Evolutionary conservation across 2,888 invertebrate species (phyloP).

Genomic region (Parnassius glacialis): DNA sequence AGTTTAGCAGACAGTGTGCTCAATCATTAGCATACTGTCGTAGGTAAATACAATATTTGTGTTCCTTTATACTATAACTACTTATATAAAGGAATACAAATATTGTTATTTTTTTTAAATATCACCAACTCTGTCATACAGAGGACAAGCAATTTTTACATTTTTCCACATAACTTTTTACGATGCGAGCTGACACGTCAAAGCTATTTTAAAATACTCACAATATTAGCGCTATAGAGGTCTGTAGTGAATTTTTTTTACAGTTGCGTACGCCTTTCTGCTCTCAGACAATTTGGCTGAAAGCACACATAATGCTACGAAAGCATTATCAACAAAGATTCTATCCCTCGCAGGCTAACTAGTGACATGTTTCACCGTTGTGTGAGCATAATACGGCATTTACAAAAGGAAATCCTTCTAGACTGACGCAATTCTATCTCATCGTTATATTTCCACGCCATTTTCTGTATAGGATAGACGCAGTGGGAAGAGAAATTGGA

Average conservation of each 20-base stretch:
- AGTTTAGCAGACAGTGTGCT: no score
- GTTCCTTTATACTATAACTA: no score
- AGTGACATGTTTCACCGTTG: conserved; percentile 12
- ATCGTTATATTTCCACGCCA: background rate
- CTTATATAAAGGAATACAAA: no score
- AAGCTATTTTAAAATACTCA: background rate
- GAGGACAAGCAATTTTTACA: no score
- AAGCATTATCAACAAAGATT: conserved; percentile 23
- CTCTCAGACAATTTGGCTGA: conserved; percentile 25
- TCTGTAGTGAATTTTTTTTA: conserved; percentile 14
- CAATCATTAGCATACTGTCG: no score
- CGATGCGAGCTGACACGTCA: background rate
- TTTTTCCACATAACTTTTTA: background rate
- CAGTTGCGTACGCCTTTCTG: conserved; percentile 4
- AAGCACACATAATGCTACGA: conserved; percentile 20
- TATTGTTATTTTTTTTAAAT: no score
- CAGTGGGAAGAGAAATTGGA: background rate
- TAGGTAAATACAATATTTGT: no score
- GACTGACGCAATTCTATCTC: conserved; percentile 8
- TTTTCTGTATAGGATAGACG: background rate
- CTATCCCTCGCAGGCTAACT: conserved; percentile 19
- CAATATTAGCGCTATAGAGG: conserved; percentile 1
- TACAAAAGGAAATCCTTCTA: conserved; percentile 11
- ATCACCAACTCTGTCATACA: no score
- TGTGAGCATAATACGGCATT: conserved; percentile 1